These are phyloP conservation scores for Eulemur rubriventer DNA, from an alignment of 2,797 vertebrate species.

Conservation along the genomic window DNA sequence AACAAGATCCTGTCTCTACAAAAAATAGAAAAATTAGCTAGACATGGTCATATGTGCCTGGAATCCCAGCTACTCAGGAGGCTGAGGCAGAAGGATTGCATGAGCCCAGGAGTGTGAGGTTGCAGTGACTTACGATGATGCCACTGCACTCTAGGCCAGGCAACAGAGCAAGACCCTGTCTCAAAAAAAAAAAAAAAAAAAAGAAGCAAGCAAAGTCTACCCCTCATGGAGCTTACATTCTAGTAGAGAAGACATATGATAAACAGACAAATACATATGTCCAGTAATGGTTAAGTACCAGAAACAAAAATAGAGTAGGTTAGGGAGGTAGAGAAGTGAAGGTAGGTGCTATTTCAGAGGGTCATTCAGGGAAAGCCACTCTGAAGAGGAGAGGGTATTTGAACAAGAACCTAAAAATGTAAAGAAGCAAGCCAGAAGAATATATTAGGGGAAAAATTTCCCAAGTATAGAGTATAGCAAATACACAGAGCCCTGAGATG, in stretches of 20 bases:
- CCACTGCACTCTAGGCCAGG: no score
- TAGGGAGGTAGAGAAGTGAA: background rate
- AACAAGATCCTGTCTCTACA: no score
- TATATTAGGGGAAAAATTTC: background rate
- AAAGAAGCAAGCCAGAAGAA: background rate
- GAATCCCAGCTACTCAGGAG: no score
- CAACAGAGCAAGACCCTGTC: no score
- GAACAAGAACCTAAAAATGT: background rate
- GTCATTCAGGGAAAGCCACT: background rate
- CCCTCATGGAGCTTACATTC: no score
- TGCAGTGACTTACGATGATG: no score
- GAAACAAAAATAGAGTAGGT: background rate
- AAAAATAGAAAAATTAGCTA: no score
- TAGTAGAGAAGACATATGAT: background rate
- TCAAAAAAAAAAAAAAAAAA: no score
- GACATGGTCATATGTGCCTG: no score
- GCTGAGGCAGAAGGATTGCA: no score
- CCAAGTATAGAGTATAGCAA: background rate
- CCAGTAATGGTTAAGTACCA: background rate
- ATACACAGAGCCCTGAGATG: background rate
- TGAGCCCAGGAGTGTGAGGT: no score
- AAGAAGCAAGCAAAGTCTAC: no score
- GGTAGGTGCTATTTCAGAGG: background rate
- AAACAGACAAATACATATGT: background rate
- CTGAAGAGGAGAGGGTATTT: background rate